Percentiles rank a stretch among this genome's conserved stretches.
phyloP scores from a whole-genome alignment of 1,140 invertebrate genomes.

The Xylocopa sonorina region DNA sequence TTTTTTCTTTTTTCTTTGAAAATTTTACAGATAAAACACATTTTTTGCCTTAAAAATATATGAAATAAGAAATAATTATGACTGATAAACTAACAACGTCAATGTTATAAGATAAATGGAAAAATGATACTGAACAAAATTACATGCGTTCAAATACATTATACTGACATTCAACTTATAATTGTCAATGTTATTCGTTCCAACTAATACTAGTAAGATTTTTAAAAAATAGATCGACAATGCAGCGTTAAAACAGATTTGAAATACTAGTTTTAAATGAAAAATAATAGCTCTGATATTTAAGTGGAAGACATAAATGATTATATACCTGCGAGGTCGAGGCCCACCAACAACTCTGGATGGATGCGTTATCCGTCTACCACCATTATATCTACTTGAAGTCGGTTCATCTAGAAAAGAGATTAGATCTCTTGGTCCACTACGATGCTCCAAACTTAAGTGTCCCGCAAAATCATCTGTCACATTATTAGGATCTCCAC shows the following conservation, averaged over 20 bases:
- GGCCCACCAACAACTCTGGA: constrained; percentile 89
- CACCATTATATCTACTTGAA: constrained; percentile 90
- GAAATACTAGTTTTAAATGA: neutral
- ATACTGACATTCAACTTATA: neutral
- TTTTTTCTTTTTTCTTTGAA: too few species aligned
- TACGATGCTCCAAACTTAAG: constrained; percentile 96
- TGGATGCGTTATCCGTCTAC: constrained; percentile 93
- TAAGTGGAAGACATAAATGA: neutral
- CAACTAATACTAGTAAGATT: neutral
- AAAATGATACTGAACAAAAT: constrained; percentile 7
- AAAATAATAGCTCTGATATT: neutral
- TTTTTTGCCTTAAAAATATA: neutral
- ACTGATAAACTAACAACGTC: neutral
- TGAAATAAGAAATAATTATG: constrained; percentile 26
- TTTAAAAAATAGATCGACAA: neutral
- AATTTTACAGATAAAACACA: neutral
- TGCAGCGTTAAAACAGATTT: neutral
- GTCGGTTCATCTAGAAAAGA: constrained; percentile 94
- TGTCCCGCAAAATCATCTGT: constrained; percentile 99
- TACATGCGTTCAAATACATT: constrained; percentile 11
- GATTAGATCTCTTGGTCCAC: constrained; percentile 92
- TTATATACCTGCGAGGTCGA: constrained; percentile 85
- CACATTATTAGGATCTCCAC: constrained; percentile 98
- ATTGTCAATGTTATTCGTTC: neutral
- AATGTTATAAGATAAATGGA: constrained; percentile 6